Conservation (phyloP, 2,113 vertebrate species). For the Pionites leucogaster region DNA sequence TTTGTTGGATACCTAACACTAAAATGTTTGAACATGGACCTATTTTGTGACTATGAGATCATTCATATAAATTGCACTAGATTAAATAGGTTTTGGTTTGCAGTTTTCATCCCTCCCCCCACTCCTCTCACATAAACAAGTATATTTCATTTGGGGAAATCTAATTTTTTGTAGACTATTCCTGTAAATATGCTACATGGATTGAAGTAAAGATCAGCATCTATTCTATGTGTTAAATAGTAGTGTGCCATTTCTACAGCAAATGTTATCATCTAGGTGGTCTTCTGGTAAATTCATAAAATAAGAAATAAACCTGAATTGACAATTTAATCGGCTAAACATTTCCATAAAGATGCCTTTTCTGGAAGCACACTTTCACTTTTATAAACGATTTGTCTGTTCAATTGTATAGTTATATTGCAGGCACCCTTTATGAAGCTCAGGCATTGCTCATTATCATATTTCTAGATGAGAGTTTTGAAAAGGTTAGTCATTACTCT, state of each 20-base stretch:
- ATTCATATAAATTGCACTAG: conserved; percentile 43
- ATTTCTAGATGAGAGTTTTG: conserved; percentile 44
- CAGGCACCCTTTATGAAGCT: conserved; percentile 29
- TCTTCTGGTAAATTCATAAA: conserved; percentile 19
- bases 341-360: conserved; percentile 50
- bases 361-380: conserved; percentile 55
- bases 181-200: conserved; percentile 30
- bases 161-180: conserved; percentile 53
- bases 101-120: neutral
- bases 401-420: conserved; percentile 14
- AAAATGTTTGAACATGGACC: conserved; percentile 20
- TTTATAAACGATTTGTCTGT: conserved; percentile 53
- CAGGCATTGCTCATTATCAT: conserved; percentile 42
- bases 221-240: conserved; percentile 42
- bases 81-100: conserved; percentile 30
- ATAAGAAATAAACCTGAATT: conserved; percentile 10
- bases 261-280: conserved; percentile 38
- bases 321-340: conserved; percentile 46
- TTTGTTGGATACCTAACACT: conserved; percentile 33
- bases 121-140: neutral
- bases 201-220: conserved; percentile 33
- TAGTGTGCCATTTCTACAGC: conserved; percentile 41
- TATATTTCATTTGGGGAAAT: conserved; percentile 49
- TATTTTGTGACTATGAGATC: conserved; percentile 55
- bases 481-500: conserved; percentile 49